Conservation (phyloP, 1,140 invertebrate species). For the Drosophila pachea region DNA sequence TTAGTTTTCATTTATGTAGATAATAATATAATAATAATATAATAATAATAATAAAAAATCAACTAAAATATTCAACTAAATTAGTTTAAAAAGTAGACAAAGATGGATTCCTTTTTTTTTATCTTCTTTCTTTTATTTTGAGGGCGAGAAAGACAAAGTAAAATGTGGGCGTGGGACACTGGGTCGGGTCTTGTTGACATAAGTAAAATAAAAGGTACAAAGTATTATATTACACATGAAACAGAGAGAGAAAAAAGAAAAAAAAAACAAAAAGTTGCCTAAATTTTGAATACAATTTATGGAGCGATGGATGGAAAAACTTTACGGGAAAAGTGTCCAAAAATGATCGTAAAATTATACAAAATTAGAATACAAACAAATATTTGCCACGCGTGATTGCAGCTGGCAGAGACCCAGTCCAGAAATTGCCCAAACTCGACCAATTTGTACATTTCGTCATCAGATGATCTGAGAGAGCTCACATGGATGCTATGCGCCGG, state of each 20-base stretch:
- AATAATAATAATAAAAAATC: constrained; percentile 76
- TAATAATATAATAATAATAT: constrained; percentile 43
- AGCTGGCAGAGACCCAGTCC: constrained; percentile 1
- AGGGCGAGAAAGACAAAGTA: constrained; percentile 31
- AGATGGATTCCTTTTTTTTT: constrained; percentile 45
- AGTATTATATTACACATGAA: constrained; percentile 75
- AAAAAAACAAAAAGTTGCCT: constrained; percentile 50
- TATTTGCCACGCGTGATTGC: constrained; percentile 45
- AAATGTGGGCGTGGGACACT: constrained; percentile 41
- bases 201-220: constrained; percentile 63
- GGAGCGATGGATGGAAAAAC: not conserved
- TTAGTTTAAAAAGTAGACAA: constrained; percentile 75
- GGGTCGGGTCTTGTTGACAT: constrained; percentile 47
- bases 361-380: constrained; percentile 34
- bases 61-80: constrained; percentile 79
- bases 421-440: constrained; percentile 71
- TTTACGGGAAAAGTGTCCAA: constrained; percentile 4
- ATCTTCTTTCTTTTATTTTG: constrained; percentile 12
- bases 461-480: constrained; percentile 79
- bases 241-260: constrained; percentile 38
- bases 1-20: constrained; percentile 52
- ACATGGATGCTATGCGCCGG: constrained; percentile 14
- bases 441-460: constrained; percentile 79
- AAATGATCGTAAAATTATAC: constrained; percentile 11
- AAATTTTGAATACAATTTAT: constrained; percentile 28